Conservation (phyloP, 2,888 invertebrate genomes). For the Drosophila merina region DNA sequence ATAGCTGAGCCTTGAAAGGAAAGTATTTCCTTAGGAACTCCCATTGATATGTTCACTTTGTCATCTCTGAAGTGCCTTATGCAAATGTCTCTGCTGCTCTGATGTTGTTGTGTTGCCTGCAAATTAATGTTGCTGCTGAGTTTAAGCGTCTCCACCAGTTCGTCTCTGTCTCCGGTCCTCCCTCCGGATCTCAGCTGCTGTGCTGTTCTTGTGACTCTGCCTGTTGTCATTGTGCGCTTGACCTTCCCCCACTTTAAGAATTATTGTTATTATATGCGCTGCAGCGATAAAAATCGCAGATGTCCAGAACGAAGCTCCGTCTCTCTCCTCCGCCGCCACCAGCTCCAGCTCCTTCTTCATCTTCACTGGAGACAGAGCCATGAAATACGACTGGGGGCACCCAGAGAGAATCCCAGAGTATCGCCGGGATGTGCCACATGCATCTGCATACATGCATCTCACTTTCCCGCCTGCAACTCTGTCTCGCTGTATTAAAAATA, state of each 20-base stretch:
- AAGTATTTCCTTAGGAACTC: not conserved
- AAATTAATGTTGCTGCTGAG: conserved; percentile 81
- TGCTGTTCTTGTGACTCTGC: conserved; percentile 68
- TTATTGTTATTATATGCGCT: conserved; percentile 83
- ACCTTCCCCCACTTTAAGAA: conserved; percentile 82
- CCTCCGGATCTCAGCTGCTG: conserved; percentile 69
- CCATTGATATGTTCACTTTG: conserved; percentile 13
- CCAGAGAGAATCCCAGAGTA: conserved; percentile 47
- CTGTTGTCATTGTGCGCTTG: conserved; percentile 59
- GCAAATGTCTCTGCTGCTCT: conserved; percentile 60
- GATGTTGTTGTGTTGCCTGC: conserved; percentile 59
- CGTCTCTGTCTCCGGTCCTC: conserved; percentile 27
- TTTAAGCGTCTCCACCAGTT: conserved; percentile 67
- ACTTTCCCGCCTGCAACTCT: conserved; percentile 13
- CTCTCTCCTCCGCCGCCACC: conserved; percentile 32
- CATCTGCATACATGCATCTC: conserved; percentile 43
- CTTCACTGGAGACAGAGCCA: conserved; percentile 71
- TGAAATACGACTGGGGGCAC: conserved; percentile 75
- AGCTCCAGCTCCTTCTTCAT: conserved; percentile 9
- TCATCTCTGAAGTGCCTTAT: conserved; percentile 58
- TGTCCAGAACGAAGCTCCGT: conserved; percentile 69
- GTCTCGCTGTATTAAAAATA: conserved; percentile 78
- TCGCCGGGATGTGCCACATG: conserved; percentile 58
- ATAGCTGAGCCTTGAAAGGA: not conserved
- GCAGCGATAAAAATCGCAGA: conserved; percentile 80